phyloP scores from a whole-genome alignment of 2,888 invertebrate genomes.

The Carpatolechia fugitivella region DNA sequence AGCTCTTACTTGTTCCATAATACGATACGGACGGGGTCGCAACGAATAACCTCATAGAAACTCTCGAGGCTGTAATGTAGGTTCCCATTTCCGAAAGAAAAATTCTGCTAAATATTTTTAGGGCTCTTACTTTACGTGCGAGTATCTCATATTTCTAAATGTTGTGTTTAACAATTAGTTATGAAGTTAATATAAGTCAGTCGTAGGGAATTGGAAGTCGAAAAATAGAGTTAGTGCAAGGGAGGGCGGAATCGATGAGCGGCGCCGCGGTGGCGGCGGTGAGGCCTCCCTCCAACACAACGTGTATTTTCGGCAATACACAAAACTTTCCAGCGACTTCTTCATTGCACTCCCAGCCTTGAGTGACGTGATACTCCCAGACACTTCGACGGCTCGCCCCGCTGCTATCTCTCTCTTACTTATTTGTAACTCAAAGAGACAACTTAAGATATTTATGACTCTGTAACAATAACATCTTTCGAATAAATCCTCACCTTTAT shows the following conservation, averaged over 20 bases:
- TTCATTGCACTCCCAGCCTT: conserved; percentile 33
- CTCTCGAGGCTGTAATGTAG: conserved; percentile 37
- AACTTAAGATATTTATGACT: conserved; percentile 19
- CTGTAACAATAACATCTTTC: conserved; percentile 28
- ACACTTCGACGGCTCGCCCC: conserved; percentile 23
- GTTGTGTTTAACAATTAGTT: conserved; percentile 70
- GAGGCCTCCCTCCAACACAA: conserved; percentile 29
- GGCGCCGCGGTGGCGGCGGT: conserved; percentile 52
- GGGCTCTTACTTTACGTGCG: conserved; percentile 51
- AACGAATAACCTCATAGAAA: conserved; percentile 40
- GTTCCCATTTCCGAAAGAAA: conserved; percentile 37
- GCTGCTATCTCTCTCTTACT: conserved; percentile 7
- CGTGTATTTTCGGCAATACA: conserved; percentile 48
- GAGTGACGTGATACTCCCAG: conserved; percentile 27
- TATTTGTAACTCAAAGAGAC: conserved; percentile 26
- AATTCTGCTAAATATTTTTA: conserved; percentile 55
- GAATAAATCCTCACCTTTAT: conserved; percentile 23
- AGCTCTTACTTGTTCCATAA: conserved; percentile 38
- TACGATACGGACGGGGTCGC: conserved; percentile 37
- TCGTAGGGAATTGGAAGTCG: conserved; percentile 59
- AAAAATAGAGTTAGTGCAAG: conserved; percentile 61
- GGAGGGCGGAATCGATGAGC: conserved; percentile 50
- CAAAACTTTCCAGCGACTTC: conserved; percentile 37
- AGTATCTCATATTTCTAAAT: conserved; percentile 64
- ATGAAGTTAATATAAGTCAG: conserved; percentile 69